Conservation (phyloP, 2,888 invertebrate genomes). For the Pandemis heparana region DNA sequence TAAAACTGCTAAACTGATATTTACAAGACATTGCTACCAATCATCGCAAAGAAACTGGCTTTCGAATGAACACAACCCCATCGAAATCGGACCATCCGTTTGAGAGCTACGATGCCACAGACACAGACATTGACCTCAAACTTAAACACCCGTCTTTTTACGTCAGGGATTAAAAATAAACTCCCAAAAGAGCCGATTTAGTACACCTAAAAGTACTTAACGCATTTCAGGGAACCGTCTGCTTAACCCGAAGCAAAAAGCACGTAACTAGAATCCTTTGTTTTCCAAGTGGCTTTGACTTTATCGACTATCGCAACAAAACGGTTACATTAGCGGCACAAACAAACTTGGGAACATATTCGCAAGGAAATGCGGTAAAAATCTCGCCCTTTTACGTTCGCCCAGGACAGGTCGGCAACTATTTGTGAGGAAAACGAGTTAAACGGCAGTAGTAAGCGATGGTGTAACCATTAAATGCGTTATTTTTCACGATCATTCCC, state of each 20-base stretch:
- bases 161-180: neutral
- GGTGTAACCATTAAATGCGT: no score
- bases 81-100: neutral
- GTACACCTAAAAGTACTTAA: no score
- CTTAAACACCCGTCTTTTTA: neutral
- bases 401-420: slow-evolving; percentile 23
- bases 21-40: no score
- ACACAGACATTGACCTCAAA: neutral
- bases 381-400: slow-evolving; percentile 25
- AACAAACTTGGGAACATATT: slow-evolving; percentile 35
- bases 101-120: neutral
- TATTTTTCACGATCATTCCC: no score
- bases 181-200: neutral
- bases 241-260: neutral
- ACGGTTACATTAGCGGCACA: slow-evolving; percentile 26
- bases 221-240: neutral
- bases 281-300: neutral
- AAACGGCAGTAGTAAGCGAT: slow-evolving; percentile 17
- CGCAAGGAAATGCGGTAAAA: slow-evolving; percentile 25
- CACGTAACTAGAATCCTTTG: neutral
- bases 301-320: slow-evolving; percentile 21
- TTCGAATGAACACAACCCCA: neutral
- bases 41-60: neutral
- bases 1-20: no score
- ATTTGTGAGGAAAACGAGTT: slow-evolving; percentile 21